phyloP scores from a whole-genome alignment of 1,140 invertebrate species.

The Euschistus heros region DNA sequence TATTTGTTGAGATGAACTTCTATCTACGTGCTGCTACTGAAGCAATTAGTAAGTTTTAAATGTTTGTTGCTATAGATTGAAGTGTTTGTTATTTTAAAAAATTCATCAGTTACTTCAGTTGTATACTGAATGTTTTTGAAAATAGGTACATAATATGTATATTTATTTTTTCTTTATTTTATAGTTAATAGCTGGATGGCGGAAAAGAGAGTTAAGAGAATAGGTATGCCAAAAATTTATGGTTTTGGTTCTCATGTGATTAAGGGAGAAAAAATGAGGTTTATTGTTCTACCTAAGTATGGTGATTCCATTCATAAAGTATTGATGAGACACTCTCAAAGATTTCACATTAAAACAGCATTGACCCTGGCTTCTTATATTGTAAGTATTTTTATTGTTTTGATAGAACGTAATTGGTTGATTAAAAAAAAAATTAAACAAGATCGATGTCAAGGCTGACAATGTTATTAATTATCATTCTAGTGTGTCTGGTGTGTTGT shows the following conservation, averaged over 20 bases:
- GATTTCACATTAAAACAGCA: conserved; percentile 64
- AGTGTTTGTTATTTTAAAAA: no score
- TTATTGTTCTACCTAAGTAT: conserved; percentile 83
- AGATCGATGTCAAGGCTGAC: no score
- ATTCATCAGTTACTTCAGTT: no score
- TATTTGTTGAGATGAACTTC: conserved; percentile 93
- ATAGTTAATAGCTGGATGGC: conserved; percentile 66
- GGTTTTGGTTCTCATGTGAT: conserved; percentile 68
- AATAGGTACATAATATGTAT: background rate
- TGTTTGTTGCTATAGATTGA: no score
- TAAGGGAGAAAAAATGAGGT: conserved; percentile 64
- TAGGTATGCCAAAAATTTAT: conserved; percentile 81
- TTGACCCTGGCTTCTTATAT: conserved; percentile 72
- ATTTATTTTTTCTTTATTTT: conserved; percentile 31
- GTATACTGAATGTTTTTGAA: background rate
- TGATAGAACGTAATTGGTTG: no score
- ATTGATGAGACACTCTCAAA: conserved; percentile 50
- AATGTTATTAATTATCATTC: no score
- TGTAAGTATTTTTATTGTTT: conserved; percentile 40
- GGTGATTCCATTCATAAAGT: conserved; percentile 80
- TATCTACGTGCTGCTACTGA: conserved; percentile 71
- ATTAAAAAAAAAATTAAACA: no score
- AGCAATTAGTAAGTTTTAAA: conserved; percentile 54
- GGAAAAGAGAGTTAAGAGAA: conserved; percentile 50
- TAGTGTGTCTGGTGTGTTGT: no score